These are phyloP conservation scores for Thaumetopoea pityocampa DNA, from an alignment of 1,140 invertebrate genomes.

Conservation along the genomic window DNA sequence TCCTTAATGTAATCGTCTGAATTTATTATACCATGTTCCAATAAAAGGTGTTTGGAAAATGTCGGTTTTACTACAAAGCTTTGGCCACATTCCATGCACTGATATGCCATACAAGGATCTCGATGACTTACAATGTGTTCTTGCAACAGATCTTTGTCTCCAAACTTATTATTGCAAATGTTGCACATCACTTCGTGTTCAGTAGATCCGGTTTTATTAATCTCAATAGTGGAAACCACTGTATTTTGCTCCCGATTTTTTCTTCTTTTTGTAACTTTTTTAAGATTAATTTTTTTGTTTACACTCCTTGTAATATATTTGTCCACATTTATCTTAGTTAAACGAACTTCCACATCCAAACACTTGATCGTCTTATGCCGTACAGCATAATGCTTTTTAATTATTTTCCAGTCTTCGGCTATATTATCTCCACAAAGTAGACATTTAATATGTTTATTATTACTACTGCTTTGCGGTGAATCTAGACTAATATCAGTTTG, in stretches of 20 bases:
- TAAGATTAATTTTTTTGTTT: conserved; percentile 15
- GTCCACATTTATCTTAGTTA: conserved; percentile 36
- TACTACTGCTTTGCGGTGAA: conserved; percentile 1
- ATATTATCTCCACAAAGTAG: conserved; percentile 47
- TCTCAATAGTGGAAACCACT: conserved; percentile 8
- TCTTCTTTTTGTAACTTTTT: conserved; percentile 20
- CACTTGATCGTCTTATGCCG: conserved; percentile 46
- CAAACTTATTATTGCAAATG: conserved; percentile 73
- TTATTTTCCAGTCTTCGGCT: conserved; percentile 39
- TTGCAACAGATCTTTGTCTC: conserved; percentile 66
- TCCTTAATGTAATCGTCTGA: conserved; percentile 75
- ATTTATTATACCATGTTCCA: conserved; percentile 78
- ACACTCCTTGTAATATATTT: conserved; percentile 18
- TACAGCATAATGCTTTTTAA: conserved; percentile 51
- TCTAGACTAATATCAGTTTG: conserved; percentile 7
- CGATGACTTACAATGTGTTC: conserved; percentile 76
- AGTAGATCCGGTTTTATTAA: not conserved
- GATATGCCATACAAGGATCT: conserved; percentile 77
- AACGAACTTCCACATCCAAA: conserved; percentile 44
- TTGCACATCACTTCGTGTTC: conserved; percentile 56
- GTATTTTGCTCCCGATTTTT: conserved; percentile 9
- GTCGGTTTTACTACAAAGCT: conserved; percentile 81
- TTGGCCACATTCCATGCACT: conserved; percentile 82
- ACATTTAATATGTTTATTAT: conserved; percentile 32
- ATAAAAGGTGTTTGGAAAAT: conserved; percentile 79